phyloP scores from a whole-genome alignment of 2,113 vertebrate species.

The Parotia lawesii region DNA sequence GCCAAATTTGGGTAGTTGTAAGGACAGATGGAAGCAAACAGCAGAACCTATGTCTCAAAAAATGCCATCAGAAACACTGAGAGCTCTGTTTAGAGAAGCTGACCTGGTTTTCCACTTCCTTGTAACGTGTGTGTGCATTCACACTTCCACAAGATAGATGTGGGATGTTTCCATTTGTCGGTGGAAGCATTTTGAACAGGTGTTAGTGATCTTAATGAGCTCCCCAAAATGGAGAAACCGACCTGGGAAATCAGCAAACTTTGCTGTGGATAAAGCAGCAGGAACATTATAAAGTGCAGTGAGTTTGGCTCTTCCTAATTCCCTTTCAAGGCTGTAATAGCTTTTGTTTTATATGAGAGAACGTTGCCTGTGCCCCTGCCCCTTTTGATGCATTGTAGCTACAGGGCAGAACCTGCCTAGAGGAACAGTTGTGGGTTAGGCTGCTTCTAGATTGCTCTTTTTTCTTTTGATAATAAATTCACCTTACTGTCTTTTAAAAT shows the following conservation, averaged over 20 bases:
- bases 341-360: neutral
- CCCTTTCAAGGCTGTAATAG: neutral
- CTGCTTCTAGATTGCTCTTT: neutral
- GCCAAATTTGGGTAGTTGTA: neutral
- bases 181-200: neutral
- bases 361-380: neutral
- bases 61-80: neutral
- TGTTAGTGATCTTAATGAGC: neutral
- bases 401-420: neutral
- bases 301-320: neutral
- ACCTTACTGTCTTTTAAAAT: slow-evolving; percentile 46
- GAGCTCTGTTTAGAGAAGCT: neutral
- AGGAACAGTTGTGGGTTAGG: neutral
- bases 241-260: neutral
- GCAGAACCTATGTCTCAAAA: neutral
- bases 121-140: neutral
- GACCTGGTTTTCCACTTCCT: neutral
- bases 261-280: neutral
- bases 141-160: neutral
- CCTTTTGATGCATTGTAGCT: neutral
- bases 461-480: slow-evolving; percentile 16
- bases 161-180: neutral
- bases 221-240: neutral
- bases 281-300: neutral
- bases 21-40: neutral